Evolutionary conservation across 2,888 invertebrate genomes (phyloP), one percentile per base, ranked within the genome.

Genomic region (Diachrysia chrysitis): DNA sequence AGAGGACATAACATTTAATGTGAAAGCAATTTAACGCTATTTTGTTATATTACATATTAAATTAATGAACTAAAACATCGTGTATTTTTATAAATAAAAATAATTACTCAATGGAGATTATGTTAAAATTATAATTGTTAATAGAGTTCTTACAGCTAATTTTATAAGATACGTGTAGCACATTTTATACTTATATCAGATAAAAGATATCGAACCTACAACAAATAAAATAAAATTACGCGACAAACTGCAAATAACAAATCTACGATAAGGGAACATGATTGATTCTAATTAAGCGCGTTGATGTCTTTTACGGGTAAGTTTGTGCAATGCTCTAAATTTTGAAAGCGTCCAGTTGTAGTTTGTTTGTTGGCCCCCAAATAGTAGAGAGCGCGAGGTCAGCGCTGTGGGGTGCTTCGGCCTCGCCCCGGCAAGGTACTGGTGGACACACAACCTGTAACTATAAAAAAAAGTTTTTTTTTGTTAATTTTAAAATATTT

Each of bases 251-350:
- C 10, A 32, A 10, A 32, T 10, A 10, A 32, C 6, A 29, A 7
- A 5, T 29, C 29, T 29, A 29, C 29, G 29, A 7, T 2, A 5
- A 29, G 5, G 29, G 7, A 29, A 29, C 7, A 29, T 29, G 29
- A 48, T 4, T 21, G 48, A 12, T 51, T 19, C 2, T 10, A 6
- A 12, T 2, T 16, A 56, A 61, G 63, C 83, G 83, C 83, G 83
- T 83, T 84, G 84, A 84, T 75, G 70, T 83, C 83, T 83, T 82
- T 81, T 78, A 57, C 67, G 63, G 21, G 64, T 25, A 58, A 57
- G 56, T n/a, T 19, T 4, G 17, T 29, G 62, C 55, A 54, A 19
- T 59, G 63, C 29, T 55, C 58, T 51, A 71, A 56, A 71, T 65
- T 59, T 17, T 46, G 35, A 17, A 35, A 57, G 56, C 54, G 37